Evolutionary conservation across 2,113 vertebrate species (phyloP), one percentile per base, ranked within the genome.

Genomic region (Rhegmatorhina hoffmannsi): DNA sequence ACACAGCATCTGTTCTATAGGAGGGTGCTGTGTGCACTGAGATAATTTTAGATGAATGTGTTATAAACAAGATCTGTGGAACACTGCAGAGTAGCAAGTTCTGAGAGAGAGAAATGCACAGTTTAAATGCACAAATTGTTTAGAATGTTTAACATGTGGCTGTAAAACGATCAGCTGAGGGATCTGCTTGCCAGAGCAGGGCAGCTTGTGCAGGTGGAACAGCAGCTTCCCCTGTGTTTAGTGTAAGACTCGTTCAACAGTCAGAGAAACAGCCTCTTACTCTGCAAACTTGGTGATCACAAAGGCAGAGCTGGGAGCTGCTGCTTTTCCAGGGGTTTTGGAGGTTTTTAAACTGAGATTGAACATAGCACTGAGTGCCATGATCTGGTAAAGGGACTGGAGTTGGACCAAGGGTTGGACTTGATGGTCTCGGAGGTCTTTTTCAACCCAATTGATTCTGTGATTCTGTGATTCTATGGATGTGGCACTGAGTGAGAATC

Each of bases 11-110:
- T 98, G 98, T 97, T 98, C 98, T 95, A 97, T 97, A 97, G 98
- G 97, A 97, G 97, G 94, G 96, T 96, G 97, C 97, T 96, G 97
- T 94, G 94, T 94, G 98, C 98, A 96, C 97, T 92, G 97, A 98
- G 98, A 98, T 98, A 98, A 98, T 98, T 98, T 98, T 98, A 98
- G 98, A 97, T 77, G 88, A 98, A 98, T 89, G 98, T 98, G 98
- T 98, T 98, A 98, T 98, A 98, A 98, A 98, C 98, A 98, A 98
- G 98, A 98, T 98, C 98, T 98, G 98, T 97, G 97, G 97, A 96
- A 96, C 97, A 53, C 92, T 96, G 90, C 96, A 90, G 95, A 95
- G 97, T 92, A 97, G 96, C 94, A 97, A 98, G 96, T 98, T 98
- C 97, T 86, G 94, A 91, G 94, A 66, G 77, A 80, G 74, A 95